A percentile compares a stretch with the other conserved stretches of the same genome.
Evolutionary conservation across 2,888 invertebrate genomes (phyloP).

Genomic region (Endotricha flammealis): DNA sequence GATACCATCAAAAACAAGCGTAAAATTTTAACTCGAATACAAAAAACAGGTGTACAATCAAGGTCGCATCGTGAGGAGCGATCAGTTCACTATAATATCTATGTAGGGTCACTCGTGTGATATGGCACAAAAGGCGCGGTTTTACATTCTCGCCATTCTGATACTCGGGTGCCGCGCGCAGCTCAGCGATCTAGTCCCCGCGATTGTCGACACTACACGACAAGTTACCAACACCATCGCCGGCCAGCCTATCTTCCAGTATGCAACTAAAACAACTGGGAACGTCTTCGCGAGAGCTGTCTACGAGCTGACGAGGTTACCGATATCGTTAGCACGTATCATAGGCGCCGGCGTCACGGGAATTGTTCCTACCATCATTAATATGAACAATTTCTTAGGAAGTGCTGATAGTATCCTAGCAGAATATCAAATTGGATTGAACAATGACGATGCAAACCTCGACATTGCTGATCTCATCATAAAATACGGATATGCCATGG

Average conservation of each 20-base stretch:
- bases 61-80: background rate
- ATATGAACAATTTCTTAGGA: background rate
- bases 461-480: background rate
- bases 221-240: background rate
- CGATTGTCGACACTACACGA: background rate
- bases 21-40: too few relatives aligned
- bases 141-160: background rate
- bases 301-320: background rate
- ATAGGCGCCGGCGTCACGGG: background rate
- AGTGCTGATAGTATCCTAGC: background rate
- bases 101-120: background rate
- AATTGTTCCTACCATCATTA: background rate
- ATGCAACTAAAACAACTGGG: background rate
- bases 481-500: background rate
- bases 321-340: background rate
- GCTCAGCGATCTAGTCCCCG: background rate
- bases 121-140: background rate
- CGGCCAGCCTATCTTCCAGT: conserved; percentile 1
- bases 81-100: background rate
- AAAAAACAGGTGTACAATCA: conserved; percentile 1
- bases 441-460: background rate
- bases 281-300: conserved; percentile 2
- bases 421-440: background rate
- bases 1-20: too few relatives aligned
- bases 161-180: background rate